phyloP scores from a whole-genome alignment of 1,140 invertebrate species.

The Megathymus violae region DNA sequence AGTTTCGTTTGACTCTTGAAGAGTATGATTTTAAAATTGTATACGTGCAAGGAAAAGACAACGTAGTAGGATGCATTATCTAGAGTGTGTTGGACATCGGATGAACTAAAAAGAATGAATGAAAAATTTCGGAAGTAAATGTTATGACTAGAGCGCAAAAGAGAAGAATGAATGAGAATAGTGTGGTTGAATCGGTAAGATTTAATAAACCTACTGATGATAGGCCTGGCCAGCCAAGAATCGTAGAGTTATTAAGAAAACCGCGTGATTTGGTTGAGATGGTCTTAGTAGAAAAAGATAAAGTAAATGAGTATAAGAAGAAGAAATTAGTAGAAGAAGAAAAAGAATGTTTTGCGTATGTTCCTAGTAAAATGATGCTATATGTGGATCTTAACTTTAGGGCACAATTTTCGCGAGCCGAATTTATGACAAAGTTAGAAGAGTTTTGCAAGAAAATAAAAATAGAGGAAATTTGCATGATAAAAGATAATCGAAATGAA shows the following conservation, averaged over 20 bases:
- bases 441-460: constrained; percentile 7
- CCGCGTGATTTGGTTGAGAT: constrained; percentile 24
- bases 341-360: constrained; percentile 24
- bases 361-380: constrained; percentile 21
- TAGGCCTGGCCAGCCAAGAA: background rate
- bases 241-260: constrained; percentile 26
- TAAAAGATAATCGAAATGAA: constrained; percentile 9
- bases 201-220: background rate
- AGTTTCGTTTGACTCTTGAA: constrained; percentile 34
- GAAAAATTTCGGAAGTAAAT: constrained; percentile 3
- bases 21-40: no score
- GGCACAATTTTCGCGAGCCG: constrained; percentile 14
- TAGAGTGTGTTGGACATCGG: constrained; percentile 12
- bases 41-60: constrained; percentile 36
- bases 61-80: constrained; percentile 36
- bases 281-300: constrained; percentile 10
- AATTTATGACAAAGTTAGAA: no score
- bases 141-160: background rate
- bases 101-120: constrained; percentile 12
- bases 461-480: constrained; percentile 1
- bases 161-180: background rate
- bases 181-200: background rate
- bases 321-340: constrained; percentile 9
- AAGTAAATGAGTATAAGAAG: constrained; percentile 19
- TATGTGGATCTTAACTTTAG: constrained; percentile 25